Conservation (phyloP, 2,797 vertebrate genomes). For the Sarcoramphus papa region DNA sequence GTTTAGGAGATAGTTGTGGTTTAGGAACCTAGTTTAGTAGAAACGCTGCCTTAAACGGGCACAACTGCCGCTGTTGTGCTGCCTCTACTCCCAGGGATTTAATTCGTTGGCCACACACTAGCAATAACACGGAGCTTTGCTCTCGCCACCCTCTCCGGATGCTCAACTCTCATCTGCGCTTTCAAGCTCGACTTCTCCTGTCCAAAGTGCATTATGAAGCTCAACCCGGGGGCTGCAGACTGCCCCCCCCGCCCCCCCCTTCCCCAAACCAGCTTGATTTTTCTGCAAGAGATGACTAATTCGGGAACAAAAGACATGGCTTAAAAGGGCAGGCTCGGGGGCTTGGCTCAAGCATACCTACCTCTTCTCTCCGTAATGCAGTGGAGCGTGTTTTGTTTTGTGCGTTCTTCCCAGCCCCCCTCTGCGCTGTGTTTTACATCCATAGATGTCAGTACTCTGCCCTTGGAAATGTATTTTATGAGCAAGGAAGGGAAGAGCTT, state of each 20-base stretch:
- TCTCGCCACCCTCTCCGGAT: neutral
- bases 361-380: neutral
- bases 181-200: neutral
- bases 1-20: neutral
- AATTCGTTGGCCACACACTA: neutral
- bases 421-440: neutral
- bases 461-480: neutral
- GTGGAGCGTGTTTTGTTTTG: neutral
- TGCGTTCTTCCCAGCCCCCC: neutral
- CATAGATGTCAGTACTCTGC: neutral
- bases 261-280: neutral
- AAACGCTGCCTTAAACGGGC: slow-evolving; percentile 33
- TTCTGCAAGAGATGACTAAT: neutral
- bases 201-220: slow-evolving; percentile 35
- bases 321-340: neutral
- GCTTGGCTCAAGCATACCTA: neutral
- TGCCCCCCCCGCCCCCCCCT: neutral
- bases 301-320: neutral
- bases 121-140: neutral
- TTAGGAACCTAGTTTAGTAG: neutral
- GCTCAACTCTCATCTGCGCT: neutral
- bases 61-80: slow-evolving; percentile 17
- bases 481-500: neutral
- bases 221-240: neutral
- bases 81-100: slow-evolving; percentile 18